Conservation (phyloP, 2,797 vertebrate genomes). For the Gouania willdenowi region DNA sequence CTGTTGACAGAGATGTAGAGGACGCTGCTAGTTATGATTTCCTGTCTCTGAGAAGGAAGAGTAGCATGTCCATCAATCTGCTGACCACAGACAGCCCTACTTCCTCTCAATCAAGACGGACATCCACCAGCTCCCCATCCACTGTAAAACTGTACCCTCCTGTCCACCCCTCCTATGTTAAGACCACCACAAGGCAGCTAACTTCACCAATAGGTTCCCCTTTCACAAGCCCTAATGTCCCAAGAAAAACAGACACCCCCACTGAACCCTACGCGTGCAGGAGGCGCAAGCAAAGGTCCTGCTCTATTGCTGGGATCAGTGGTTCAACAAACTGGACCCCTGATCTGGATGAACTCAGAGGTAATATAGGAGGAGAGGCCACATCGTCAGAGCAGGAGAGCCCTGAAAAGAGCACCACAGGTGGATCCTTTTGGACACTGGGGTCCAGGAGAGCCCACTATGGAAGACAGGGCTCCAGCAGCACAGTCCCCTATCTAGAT, state of each 20-base stretch:
- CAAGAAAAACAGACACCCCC: conserved; percentile 68
- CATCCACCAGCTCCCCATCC: conserved; percentile 47
- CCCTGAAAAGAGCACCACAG: conserved; percentile 50
- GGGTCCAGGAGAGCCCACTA: conserved; percentile 71
- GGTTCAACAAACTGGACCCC: conserved; percentile 83
- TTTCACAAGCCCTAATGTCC: conserved; percentile 79
- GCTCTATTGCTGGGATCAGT: conserved; percentile 75
- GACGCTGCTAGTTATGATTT: conserved; percentile 34
- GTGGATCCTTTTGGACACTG: conserved; percentile 64
- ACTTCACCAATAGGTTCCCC: conserved; percentile 84
- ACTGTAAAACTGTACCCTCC: conserved; percentile 83
- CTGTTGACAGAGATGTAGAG: conserved; percentile 41
- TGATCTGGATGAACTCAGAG: conserved; percentile 60
- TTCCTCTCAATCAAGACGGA: conserved; percentile 42
- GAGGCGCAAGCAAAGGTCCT: conserved; percentile 76
- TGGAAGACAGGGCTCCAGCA: conserved; percentile 63
- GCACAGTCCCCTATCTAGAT: conserved; percentile 73
- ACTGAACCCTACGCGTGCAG: conserved; percentile 49
- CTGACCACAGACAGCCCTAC: conserved; percentile 51
- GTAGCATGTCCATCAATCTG: conserved; percentile 61
- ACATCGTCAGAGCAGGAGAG: conserved; percentile 61
- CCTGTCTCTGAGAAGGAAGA: conserved; percentile 60
- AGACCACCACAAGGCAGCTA: conserved; percentile 92
- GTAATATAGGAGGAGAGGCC: conserved; percentile 43
- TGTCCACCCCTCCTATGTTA: conserved; percentile 88